Percentiles rank a stretch among this genome's conserved stretches.
These are phyloP conservation scores for Nemapogon koenigi DNA, from an alignment of 2,888 invertebrate genomes.

Conservation along the genomic window DNA sequence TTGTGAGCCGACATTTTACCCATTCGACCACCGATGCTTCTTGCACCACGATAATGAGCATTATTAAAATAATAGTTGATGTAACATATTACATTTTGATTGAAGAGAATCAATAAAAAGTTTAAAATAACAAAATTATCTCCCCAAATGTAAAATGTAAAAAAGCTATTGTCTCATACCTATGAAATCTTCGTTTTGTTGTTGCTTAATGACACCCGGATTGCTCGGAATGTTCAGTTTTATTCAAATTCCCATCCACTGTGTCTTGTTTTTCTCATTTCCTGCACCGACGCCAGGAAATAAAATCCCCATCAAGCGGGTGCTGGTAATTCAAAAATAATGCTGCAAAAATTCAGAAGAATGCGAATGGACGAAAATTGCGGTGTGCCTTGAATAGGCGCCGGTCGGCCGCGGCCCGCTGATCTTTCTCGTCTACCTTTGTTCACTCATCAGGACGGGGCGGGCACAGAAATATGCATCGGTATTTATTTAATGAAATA, in stretches of 20 bases:
- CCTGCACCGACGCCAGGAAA: constrained; percentile 44
- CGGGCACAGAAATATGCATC: no score
- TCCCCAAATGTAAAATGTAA: no score
- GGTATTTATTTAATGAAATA: no score
- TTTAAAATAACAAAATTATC: no score
- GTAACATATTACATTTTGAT: no score
- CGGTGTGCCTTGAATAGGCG: constrained; percentile 30
- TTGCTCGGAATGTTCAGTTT: constrained; percentile 6
- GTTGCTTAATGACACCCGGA: constrained; percentile 5
- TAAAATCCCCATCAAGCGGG: constrained; percentile 54
- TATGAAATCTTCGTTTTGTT: no score
- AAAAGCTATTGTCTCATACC: no score
- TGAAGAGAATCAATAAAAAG: no score
- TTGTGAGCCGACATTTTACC: no score
- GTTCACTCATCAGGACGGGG: constrained; percentile 4
- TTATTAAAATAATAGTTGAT: no score
- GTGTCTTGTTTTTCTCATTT: constrained; percentile 51
- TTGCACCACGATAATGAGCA: no score
- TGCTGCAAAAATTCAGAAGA: constrained; percentile 47
- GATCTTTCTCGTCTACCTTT: constrained; percentile 7
- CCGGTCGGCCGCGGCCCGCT: constrained; percentile 20
- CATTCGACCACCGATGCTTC: no score
- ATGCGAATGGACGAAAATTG: constrained; percentile 45
- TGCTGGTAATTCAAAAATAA: constrained; percentile 58
- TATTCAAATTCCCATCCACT: constrained; percentile 38